Base-by-base conservation (phyloP, 1,140 invertebrate genomes). In the Plutomurus gul region DNA sequence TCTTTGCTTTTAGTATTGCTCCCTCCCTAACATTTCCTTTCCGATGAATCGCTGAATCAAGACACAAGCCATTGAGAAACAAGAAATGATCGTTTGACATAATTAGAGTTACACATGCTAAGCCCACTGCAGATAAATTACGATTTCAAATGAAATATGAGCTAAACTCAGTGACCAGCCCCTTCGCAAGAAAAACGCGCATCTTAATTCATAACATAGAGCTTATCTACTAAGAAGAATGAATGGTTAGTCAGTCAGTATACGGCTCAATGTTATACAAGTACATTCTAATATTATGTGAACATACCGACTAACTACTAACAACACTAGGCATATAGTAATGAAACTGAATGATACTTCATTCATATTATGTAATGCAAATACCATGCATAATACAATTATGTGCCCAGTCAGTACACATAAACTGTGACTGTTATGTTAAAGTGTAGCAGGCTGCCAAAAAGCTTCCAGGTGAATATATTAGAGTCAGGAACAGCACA, bases 71-170 rank as follows among this genome's bases (percentile, higher is more conserved):
- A 51, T 49, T 47, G 40, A 4, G 47, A 36, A 75, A 75, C 40
- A 49, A 51, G 43, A 75, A 49, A 43, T 49, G 73, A 75, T 47
- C 4, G 18, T 72, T 72, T 72, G 70, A 72, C 70, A 72, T 72
- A 72, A 72, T 43, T 72, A 72, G 70, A 72, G 70, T 72, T 72
- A 72, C n/a, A 43, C 70, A 72, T 72, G 70, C 70, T 72, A 72
- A 11, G 70, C 13, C 46, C 22, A 40, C 40, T 49, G 13, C 33
- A 46, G 40, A 75, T 75, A 75, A 75, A 33, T 47, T 75, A 75
- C 20, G 73, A 75, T 75, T 75, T 30, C 0, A 20, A 75, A 75
- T 47, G 73, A 75, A 51, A 75, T 75, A 75, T 75, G 73, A 49
- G 46, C 25, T 75, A 43, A 46, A 39, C 33, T 11, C 20, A 40